Evolutionary conservation across 2,888 invertebrate species (phyloP), one percentile per base, ranked within the genome.

Genomic region (Caenorhabditis parvicauda): DNA sequence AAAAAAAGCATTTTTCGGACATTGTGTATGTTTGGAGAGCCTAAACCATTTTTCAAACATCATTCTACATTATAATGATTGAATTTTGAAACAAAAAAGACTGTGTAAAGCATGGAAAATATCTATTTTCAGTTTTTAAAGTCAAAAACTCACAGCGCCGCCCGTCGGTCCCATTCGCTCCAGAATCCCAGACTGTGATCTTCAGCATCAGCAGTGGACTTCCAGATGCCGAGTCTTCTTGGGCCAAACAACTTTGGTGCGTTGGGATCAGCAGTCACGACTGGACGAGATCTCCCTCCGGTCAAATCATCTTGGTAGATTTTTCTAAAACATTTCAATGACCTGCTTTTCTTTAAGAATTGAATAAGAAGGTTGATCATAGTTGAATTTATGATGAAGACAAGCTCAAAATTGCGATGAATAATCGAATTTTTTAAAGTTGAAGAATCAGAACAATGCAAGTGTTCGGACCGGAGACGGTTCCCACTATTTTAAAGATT

Each of bases 161-260:
- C 69, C 44, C 64, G 51, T 27, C 47, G 41, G 42, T 75, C 68
- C 65, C 71, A 66, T n/a, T 68, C 52, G 17, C 54, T 53, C 74
- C 70, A 71, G 53, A 67, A 69, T 7, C 37, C 60, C 1, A 70
- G 52, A 1, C 55, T 42, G 35, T 45, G 17, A 25, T 61, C 59
- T 32, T 60, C 49, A 27, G 41, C 53, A 9, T 55, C 41, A 24
- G 56, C 60, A 0, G 47, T 35, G 2, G 52, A 54, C n/a, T 52
- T 59, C 53, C 57, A 69, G 38, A 64, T 51, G 29, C 64, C 66
- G 3, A 69, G 44, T 6, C 43, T 46, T 29, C 46, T 44, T 9
- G 47, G 43, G 7, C 49, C 49, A 24, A 70, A 56, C 4, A 70
- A 21, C 25, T 63, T 63, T 7, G 56, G 47, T 0, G 63, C 49